These are phyloP conservation scores for Acipenser ruthenus DNA, from an alignment of 2,797 vertebrate genomes.

Conservation along the genomic window DNA sequence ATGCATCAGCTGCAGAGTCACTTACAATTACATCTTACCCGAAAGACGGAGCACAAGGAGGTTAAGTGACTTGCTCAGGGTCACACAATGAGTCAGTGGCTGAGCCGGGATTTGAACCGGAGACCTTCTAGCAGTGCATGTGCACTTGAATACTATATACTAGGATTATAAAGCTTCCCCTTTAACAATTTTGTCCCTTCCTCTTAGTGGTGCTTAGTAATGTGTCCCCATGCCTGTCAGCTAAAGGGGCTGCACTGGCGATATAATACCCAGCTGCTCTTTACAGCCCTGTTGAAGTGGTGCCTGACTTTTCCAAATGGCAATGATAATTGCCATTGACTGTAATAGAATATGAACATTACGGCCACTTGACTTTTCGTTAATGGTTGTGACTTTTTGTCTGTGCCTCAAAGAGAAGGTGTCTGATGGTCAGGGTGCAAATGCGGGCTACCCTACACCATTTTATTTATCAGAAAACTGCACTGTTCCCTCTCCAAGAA, in stretches of 20 bases:
- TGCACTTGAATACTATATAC: too few relatives aligned
- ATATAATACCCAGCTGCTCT: constrained; percentile 41
- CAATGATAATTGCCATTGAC: constrained; percentile 76
- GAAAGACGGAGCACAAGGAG: too few relatives aligned
- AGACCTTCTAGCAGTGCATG: too few relatives aligned
- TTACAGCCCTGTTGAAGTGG: constrained; percentile 47
- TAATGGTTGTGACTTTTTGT: constrained; percentile 69
- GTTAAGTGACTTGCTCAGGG: too few relatives aligned
- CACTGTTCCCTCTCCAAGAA: constrained; percentile 27
- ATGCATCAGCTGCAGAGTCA: too few relatives aligned
- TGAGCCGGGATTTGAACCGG: too few relatives aligned
- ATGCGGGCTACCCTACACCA: constrained; percentile 5
- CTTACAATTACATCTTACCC: too few relatives aligned
- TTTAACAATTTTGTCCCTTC: too few relatives aligned
- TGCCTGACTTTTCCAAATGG: constrained; percentile 77
- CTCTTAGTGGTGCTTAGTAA: too few relatives aligned
- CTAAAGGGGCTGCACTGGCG: constrained; percentile 32
- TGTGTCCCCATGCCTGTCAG: constrained; percentile 18
- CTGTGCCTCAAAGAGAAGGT: constrained; percentile 36
- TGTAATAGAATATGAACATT: constrained; percentile 77
- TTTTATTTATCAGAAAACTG: constrained; percentile 28
- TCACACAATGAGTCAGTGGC: too few relatives aligned
- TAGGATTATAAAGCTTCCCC: too few relatives aligned
- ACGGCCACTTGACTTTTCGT: constrained; percentile 62
- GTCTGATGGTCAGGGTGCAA: constrained; percentile 33